Evolutionary conservation across 2,797 vertebrate species (phyloP), one percentile per base, ranked within the genome.

Genomic region (Chaenodraco wilsoni): DNA sequence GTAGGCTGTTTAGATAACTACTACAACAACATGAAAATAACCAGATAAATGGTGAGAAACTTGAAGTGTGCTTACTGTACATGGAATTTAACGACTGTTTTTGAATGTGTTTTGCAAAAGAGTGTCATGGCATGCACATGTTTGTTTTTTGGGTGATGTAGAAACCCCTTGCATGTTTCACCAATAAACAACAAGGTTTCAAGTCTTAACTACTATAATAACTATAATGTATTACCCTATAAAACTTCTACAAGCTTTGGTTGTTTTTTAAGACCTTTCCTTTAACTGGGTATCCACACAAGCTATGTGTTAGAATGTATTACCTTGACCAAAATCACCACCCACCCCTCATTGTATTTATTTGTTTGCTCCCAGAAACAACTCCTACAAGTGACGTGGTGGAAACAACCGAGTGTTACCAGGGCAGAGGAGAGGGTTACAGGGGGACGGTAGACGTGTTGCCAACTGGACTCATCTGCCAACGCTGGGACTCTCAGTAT

Each of bases 401-500:
- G 65, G 91, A 92, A 13, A 98, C 96, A 0, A 95, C 91, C 0
- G 65, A 94, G 4, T 99, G 98, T 40, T 90, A 95, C 81, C 90
- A 91, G 72, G 95, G 93, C 7, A 95, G 94, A 92, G 98, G 97
- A 5, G 96, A 97, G 79, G 93, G 92, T 1, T 99, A 99, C 61
- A 94, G 96, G 3, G 98, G 98, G 50, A 95, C 91, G 0, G 87
- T 93, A 44, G 96, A 92, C 74, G 85, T 93, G 56, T 95, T 95
- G 1, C 96, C 95, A 73, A 97, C 94, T 2, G 97, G 97, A 40
- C 89, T 96, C 82, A 94, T 79, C 6, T 99, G 98, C 88, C 98
- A 99, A 71, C 93, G 94, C 60, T 99, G 98, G 98, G 96, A 98
- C 87, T 94, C 95, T 0, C 98, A 99, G 87, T 95, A 95, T 89